Evolutionary conservation across 2,113 vertebrate species (phyloP).

Genomic region (Danio rerio): GRCz12tu NC_133196.1:38488501-38489000

Average conservation of each 20-base stretch:
- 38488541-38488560: too few relatives aligned
- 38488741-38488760: slow-evolving; percentile 64
- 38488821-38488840: neutral
- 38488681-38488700: slow-evolving; percentile 42
- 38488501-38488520: too few relatives aligned
- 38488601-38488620: neutral
- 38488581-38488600: neutral
- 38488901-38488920: too few relatives aligned
- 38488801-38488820: neutral
- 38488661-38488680: slow-evolving; percentile 35
- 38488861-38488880: too few relatives aligned
- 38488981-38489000: too few relatives aligned
- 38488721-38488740: slow-evolving; percentile 57
- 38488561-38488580: too few relatives aligned
- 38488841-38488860: neutral
- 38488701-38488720: slow-evolving; percentile 24
- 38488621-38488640: neutral
- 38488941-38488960: too few relatives aligned
- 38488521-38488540: too few relatives aligned
- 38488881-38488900: too few relatives aligned
- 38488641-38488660: slow-evolving; percentile 26
- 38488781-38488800: slow-evolving; percentile 9
- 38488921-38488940: too few relatives aligned
- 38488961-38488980: too few relatives aligned
- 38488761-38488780: slow-evolving; percentile 4